Percentiles rank a stretch among this genome's conserved stretches.
phyloP scores from a whole-genome alignment of 2,113 vertebrate species.

The Notarius quadriscutis region DNA sequence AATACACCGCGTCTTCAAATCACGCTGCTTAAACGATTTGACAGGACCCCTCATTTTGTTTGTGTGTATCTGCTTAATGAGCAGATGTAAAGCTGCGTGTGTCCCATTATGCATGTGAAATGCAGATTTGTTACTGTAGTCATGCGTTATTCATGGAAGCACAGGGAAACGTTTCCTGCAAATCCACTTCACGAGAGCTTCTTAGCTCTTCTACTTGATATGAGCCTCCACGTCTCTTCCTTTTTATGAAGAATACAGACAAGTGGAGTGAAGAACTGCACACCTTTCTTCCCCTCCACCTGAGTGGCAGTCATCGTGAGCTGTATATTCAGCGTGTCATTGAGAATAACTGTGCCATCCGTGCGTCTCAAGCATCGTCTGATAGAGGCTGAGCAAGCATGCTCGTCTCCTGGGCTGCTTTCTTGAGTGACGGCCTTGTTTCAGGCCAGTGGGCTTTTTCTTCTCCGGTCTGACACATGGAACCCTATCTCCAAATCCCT shows the following conservation, averaged over 20 bases:
- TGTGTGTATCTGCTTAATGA: conserved; percentile 18
- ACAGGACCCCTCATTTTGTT: background rate
- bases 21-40: background rate
- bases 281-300: background rate
- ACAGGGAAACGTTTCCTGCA: background rate
- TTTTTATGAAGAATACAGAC: background rate
- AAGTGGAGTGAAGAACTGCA: background rate
- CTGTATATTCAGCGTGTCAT: conserved; percentile 25
- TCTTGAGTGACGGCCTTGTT: conserved; percentile 26
- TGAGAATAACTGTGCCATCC: conserved; percentile 18
- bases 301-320: conserved; percentile 17
- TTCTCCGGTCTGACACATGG: conserved; percentile 39
- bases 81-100: background rate
- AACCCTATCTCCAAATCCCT: conserved; percentile 40
- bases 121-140: background rate
- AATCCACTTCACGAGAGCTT: conserved; percentile 17
- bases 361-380: conserved; percentile 12
- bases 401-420: background rate
- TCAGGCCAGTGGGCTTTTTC: conserved; percentile 35
- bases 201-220: background rate
- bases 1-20: background rate
- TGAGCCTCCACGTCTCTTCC: background rate
- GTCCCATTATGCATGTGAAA: background rate
- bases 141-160: conserved; percentile 7
- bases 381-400: conserved; percentile 19